Evolutionary conservation across 2,113 vertebrate species (phyloP).

Genomic region (Protobothrops mucrosquamatus): DNA sequence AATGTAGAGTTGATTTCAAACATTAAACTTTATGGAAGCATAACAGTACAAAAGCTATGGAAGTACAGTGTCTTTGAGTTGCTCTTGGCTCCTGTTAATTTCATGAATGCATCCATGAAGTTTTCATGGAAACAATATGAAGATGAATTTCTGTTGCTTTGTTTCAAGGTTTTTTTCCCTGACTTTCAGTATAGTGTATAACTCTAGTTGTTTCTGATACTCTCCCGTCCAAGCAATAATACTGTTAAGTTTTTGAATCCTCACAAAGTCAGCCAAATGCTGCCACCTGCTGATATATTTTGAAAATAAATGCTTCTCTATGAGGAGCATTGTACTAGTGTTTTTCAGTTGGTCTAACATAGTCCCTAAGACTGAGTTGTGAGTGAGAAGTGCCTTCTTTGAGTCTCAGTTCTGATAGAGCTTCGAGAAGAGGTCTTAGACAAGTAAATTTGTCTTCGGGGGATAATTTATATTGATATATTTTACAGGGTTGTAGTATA

Average conservation of each 20-base stretch:
- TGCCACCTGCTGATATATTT: neutral
- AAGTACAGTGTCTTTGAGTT: neutral
- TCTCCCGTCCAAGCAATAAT: neutral
- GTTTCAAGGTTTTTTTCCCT: neutral
- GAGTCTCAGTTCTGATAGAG: neutral
- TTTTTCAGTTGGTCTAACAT: neutral
- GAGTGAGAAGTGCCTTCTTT: neutral
- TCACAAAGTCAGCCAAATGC: neutral
- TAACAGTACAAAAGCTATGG: neutral
- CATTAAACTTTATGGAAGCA: neutral
- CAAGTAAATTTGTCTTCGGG: neutral
- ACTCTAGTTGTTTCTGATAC: neutral
- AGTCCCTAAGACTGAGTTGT: neutral
- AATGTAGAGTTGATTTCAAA: neutral
- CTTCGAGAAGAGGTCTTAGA: too few relatives aligned
- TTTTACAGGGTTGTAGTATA: neutral
- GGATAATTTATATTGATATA: neutral
- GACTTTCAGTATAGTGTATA: neutral
- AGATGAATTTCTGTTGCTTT: neutral
- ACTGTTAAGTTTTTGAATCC: neutral
- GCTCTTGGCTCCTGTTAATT: neutral
- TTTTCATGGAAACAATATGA: neutral
- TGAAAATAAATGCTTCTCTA: slow-evolving; percentile 3
- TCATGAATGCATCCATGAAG: neutral
- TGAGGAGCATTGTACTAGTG: neutral